Base-by-base conservation (phyloP, 2,797 vertebrate species). In the Muraenolepis orangiensis region DNA sequence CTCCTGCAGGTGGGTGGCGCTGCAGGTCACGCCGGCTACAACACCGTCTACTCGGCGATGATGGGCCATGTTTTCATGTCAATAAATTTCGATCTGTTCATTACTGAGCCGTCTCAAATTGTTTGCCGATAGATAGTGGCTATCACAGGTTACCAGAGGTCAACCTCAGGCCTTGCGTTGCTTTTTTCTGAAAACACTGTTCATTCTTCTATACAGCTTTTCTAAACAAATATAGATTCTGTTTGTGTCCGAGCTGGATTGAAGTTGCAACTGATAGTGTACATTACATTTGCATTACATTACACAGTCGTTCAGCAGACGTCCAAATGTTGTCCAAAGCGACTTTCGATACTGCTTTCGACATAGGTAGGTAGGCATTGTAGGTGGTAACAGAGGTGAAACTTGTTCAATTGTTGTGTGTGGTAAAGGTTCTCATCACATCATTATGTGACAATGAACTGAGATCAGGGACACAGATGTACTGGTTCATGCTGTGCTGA, bases 1-100 rank as follows among this genome's bases (percentile, higher is more conserved):
- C 89, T 86, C 42, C 77, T 92, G 68, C 90, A 93, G 91, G 93
- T 93, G 88, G 69, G 84, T 64, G 57, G n/a, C 23, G 57, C 23
- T 11, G 23, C 57, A 57, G 6, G 8, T 23, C 51, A 23, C 20
- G 3, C 0, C 11, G 1, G 36, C 11, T 11, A 4, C n/a, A n/a
- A 7, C 20, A 3, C 6, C 7, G 51, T 7, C 51, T 57, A n/a
- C 51, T 10, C 51, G 18, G 18, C 42, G 5, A 46, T 46, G 5
- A 46, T 46, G 42, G 42, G 1, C 16, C 16, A 18, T 46, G 42
- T 20, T 46, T 46, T 46, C 42, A 46, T 14, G 16, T 20, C 42
- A 20, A 57, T 57, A 6, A 1, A 57, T 57, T 23, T 57, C 6
- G 1, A 57, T n/a, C 51, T 7, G 23, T 57, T 57, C 7, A n/a